Evolutionary conservation across 2,888 invertebrate genomes (phyloP).

Genomic region (Epicampocera succincta): DNA sequence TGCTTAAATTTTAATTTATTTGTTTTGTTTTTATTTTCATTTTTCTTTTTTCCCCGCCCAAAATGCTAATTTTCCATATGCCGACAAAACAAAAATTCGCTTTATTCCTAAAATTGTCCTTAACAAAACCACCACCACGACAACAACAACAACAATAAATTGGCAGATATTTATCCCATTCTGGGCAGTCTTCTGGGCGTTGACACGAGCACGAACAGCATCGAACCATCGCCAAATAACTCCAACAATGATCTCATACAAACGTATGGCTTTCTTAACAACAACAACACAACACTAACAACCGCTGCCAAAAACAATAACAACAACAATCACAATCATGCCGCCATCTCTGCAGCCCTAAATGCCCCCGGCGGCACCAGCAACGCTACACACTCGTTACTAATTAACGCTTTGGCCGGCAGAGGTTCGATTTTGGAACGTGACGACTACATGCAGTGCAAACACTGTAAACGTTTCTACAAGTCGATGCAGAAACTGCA

Average conservation of each 20-base stretch:
- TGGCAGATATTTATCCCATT: slow-evolving; percentile 80
- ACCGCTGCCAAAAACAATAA: slow-evolving; percentile 33
- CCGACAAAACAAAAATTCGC: neutral
- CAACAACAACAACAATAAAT: slow-evolving; percentile 32
- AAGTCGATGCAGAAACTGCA: slow-evolving; percentile 79
- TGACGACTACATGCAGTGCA: slow-evolving; percentile 79
- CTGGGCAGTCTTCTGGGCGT: slow-evolving; percentile 80
- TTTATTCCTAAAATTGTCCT: slow-evolving; percentile 4
- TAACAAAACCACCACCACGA: neutral
- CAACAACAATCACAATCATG: slow-evolving; percentile 41
- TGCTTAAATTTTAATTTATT: slow-evolving; percentile 34
- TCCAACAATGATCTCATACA: slow-evolving; percentile 72
- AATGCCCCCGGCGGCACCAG: neutral
- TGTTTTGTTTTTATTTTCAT: slow-evolving; percentile 33
- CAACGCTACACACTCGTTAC: slow-evolving; percentile 38
- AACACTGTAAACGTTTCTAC: slow-evolving; percentile 80
- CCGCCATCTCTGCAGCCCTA: neutral
- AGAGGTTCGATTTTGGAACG: slow-evolving; percentile 69
- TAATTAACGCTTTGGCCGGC: slow-evolving; percentile 57
- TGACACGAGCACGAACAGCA: slow-evolving; percentile 76
- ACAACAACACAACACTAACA: slow-evolving; percentile 71
- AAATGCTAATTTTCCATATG: slow-evolving; percentile 4
- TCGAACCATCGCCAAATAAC: slow-evolving; percentile 67
- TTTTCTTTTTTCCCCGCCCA: neutral
- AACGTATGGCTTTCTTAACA: slow-evolving; percentile 73